Evolutionary conservation across 2,888 invertebrate genomes (phyloP).

Genomic region (Philereme transversata): DNA sequence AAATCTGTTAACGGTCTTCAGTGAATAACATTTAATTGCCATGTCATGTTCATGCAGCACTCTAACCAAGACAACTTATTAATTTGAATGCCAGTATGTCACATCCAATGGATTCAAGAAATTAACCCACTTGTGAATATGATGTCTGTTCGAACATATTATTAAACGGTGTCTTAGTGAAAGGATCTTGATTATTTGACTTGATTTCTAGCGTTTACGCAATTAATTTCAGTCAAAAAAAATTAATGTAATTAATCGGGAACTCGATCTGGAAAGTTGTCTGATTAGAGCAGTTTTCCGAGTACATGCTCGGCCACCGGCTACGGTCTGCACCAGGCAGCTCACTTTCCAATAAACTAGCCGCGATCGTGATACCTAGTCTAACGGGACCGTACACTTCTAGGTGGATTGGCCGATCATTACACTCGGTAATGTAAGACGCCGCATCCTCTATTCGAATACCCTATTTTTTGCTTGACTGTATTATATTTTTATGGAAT

Average conservation of each 20-base stretch:
- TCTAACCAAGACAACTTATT: slow-evolving; percentile 16
- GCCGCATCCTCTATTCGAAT: slow-evolving; percentile 36
- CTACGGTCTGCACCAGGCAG: slow-evolving; percentile 65
- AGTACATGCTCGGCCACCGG: slow-evolving; percentile 57
- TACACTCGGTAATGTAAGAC: slow-evolving; percentile 50
- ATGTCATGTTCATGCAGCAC: slow-evolving; percentile 33
- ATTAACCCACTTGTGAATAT: not conserved
- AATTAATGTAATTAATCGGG: slow-evolving; percentile 22
- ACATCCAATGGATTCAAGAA: slow-evolving; percentile 8
- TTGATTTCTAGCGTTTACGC: no score
- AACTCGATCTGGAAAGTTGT: slow-evolving; percentile 41
- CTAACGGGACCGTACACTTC: slow-evolving; percentile 76
- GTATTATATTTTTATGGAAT: slow-evolving; percentile 28
- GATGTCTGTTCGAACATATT: not conserved
- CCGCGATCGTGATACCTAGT: slow-evolving; percentile 72
- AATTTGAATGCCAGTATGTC: slow-evolving; percentile 28
- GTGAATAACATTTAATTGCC: slow-evolving; percentile 39
- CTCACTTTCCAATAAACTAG: slow-evolving; percentile 80
- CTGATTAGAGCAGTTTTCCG: slow-evolving; percentile 58
- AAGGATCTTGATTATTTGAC: no score
- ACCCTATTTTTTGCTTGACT: slow-evolving; percentile 37
- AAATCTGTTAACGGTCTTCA: slow-evolving; percentile 40
- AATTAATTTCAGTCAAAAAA: not conserved
- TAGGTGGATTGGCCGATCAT: slow-evolving; percentile 62
- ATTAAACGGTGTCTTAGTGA: not conserved